Conservation (phyloP, 1,140 invertebrate genomes). For the Mesaphorura yosii region DNA sequence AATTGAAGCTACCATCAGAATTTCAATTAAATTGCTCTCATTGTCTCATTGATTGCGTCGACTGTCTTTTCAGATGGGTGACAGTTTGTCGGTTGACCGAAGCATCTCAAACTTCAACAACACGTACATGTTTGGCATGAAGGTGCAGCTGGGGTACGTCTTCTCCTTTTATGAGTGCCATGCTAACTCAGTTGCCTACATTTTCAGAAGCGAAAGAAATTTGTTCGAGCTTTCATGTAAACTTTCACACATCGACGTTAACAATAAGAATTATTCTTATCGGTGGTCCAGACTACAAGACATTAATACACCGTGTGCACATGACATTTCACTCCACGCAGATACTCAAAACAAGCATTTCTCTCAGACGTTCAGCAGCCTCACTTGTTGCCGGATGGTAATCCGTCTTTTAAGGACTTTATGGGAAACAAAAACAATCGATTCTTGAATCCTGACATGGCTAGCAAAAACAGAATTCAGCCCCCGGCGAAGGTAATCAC, state of each 20-base stretch:
- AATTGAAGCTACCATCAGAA: too few relatives aligned
- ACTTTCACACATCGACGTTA: too few relatives aligned
- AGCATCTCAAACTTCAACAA: slow-evolving; percentile 92
- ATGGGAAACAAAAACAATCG: slow-evolving; percentile 91
- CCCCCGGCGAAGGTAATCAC: slow-evolving; percentile 63
- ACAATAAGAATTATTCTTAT: too few relatives aligned
- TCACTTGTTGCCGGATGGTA: slow-evolving; percentile 86
- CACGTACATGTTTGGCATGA: slow-evolving; percentile 60
- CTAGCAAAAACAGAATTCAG: slow-evolving; percentile 80
- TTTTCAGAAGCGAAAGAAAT: too few relatives aligned
- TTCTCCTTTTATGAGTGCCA: too few relatives aligned
- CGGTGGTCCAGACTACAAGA: too few relatives aligned
- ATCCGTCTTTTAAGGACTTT: slow-evolving; percentile 94
- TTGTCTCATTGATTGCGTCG: not conserved
- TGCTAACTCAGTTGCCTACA: too few relatives aligned
- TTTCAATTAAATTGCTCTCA: too few relatives aligned
- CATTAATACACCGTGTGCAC: too few relatives aligned
- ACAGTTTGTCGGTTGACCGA: slow-evolving; percentile 82
- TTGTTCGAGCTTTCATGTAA: too few relatives aligned
- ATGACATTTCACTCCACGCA: too few relatives aligned
- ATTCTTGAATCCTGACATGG: slow-evolving; percentile 73
- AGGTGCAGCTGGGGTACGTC: slow-evolving; percentile 50
- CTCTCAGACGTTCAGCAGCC: slow-evolving; percentile 93
- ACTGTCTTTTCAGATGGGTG: slow-evolving; percentile 90
- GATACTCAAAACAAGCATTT: slow-evolving; percentile 92